Conservation (phyloP, 1,140 invertebrate species). For the Pemphigus obesinymphae region DNA sequence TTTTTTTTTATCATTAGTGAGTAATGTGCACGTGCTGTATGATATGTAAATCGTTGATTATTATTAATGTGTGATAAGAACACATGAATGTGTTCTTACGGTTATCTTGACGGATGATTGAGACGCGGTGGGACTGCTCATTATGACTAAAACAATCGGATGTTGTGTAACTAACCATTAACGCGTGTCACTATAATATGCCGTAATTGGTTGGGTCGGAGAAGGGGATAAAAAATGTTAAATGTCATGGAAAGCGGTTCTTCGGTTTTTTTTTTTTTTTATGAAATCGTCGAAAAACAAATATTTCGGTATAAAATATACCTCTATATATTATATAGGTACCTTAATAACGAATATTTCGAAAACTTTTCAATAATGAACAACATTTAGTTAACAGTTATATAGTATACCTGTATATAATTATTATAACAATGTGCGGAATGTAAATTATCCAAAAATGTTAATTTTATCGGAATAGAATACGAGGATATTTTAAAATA, state of each 20-base stretch:
- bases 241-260: background rate
- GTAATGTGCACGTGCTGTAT: background rate
- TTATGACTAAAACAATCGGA: background rate
- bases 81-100: background rate
- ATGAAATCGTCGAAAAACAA: background rate
- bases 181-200: background rate
- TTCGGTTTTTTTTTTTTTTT: background rate
- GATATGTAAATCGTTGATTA: slow-evolving; percentile 1
- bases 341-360: background rate
- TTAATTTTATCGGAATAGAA: no score
- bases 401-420: no score
- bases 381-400: no score
- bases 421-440: no score
- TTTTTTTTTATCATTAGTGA: background rate
- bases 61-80: background rate
- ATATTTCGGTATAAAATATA: no score
- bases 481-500: no score
- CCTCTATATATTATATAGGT: no score
- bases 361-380: background rate
- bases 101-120: background rate
- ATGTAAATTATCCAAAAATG: no score
- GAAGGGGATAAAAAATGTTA: background rate
- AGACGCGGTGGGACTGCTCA: background rate
- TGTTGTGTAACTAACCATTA: background rate
- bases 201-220: background rate